Evolutionary conservation across 2,113 vertebrate species (phyloP).

Genomic region (Podiceps cristatus): DNA sequence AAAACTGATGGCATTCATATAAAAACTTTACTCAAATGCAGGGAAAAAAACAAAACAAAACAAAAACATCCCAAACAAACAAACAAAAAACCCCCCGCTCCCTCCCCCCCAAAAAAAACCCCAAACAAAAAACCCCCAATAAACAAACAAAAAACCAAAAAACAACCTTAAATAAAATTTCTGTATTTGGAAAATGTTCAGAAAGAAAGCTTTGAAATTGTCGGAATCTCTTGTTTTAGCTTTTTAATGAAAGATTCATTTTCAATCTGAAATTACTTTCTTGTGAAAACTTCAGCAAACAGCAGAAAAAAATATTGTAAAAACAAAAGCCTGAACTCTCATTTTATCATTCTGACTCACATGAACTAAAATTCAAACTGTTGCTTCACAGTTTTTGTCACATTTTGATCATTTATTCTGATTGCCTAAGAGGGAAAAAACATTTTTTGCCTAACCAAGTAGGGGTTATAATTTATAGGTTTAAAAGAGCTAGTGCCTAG

Average conservation of each 20-base stretch:
- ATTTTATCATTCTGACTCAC: not conserved
- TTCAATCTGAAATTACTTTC: not conserved
- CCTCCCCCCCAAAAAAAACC: not conserved
- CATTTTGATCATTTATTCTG: not conserved
- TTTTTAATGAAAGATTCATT: not conserved
- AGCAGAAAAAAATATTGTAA: not conserved
- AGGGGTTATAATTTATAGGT: not conserved
- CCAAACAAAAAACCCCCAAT: not conserved
- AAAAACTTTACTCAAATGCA: not conserved
- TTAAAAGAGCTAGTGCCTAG: not conserved
- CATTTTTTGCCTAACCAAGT: not conserved
- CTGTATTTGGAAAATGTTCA: not conserved
- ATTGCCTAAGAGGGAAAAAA: not conserved
- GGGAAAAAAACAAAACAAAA: not conserved
- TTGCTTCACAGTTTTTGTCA: not conserved
- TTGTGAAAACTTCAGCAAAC: not conserved
- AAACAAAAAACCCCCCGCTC: not conserved
- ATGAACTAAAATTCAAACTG: not conserved
- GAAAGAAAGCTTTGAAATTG: not conserved
- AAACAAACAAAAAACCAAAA: no score
- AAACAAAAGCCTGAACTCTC: not conserved
- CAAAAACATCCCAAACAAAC: no score
- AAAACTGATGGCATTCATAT: not conserved
- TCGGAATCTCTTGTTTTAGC: not conserved
- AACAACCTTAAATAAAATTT: not conserved